Percentiles rank a stretch among this genome's conserved stretches.
These are phyloP conservation scores for Oedothorax gibbosus DNA, from an alignment of 1,140 invertebrate species.

Conservation along the genomic window DNA sequence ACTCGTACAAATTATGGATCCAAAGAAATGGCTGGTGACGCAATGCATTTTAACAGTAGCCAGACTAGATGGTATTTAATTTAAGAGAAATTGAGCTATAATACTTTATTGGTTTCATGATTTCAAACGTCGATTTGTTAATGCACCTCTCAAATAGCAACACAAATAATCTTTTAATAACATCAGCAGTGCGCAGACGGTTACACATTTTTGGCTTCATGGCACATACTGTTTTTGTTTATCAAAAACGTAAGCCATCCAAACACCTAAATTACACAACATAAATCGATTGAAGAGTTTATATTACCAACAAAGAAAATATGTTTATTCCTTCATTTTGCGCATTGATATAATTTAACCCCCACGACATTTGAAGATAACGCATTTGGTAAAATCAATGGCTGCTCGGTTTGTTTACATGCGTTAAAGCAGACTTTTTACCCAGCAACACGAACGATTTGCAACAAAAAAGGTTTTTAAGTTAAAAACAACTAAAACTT, in stretches of 20 bases:
- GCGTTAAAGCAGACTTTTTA: constrained; percentile 21
- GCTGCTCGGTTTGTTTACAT: constrained; percentile 60
- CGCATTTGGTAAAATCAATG: constrained; percentile 43
- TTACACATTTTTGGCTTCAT: constrained; percentile 21
- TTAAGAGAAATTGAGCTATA: too few relatives aligned
- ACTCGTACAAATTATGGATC: too few relatives aligned
- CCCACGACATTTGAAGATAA: neutral
- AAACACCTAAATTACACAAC: neutral
- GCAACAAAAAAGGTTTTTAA: neutral
- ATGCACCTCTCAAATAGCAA: neutral
- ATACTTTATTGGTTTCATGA: too few relatives aligned
- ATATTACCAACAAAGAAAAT: neutral
- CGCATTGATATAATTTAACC: neutral
- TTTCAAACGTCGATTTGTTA: too few relatives aligned
- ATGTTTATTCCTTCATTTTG: neutral
- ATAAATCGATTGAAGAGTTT: neutral
- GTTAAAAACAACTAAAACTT: constrained; percentile 9
- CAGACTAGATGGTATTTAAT: too few relatives aligned
- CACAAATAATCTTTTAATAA: constrained; percentile 32
- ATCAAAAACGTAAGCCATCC: neutral
- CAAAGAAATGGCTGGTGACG: too few relatives aligned
- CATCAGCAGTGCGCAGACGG: constrained; percentile 56
- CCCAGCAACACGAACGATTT: neutral
- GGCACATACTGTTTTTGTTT: constrained; percentile 54
- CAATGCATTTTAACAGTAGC: too few relatives aligned